Evolutionary conservation across 2,113 vertebrate genomes (phyloP).

Genomic region (Cygnus atratus): DNA sequence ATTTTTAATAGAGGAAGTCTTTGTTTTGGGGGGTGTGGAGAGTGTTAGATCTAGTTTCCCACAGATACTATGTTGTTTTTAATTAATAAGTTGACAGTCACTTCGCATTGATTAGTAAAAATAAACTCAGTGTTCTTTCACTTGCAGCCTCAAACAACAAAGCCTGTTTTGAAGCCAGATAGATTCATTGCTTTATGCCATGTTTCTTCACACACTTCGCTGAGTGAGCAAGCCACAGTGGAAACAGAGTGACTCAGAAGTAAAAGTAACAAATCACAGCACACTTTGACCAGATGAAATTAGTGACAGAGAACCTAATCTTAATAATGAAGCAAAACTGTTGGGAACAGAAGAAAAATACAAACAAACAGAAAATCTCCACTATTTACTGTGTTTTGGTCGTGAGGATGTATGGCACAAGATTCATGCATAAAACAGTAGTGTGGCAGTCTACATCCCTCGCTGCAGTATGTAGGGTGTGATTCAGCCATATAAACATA

Average conservation of each 20-base stretch:
- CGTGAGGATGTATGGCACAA: background rate
- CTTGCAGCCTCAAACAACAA: background rate
- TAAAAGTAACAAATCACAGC: background rate
- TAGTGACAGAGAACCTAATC: background rate
- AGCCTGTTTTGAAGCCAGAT: background rate
- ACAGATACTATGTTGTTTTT: background rate
- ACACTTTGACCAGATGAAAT: background rate
- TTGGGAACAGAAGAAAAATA: background rate
- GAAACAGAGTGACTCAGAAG: background rate
- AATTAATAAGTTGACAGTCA: background rate
- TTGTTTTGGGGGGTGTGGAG: background rate
- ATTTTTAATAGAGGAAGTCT: rapidly evolving
- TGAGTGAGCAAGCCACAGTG: background rate
- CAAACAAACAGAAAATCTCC: background rate
- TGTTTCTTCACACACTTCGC: background rate
- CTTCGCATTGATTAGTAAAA: background rate
- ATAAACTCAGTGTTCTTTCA: background rate
- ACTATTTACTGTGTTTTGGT: background rate
- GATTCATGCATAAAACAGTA: background rate
- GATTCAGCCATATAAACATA: background rate
- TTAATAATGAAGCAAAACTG: background rate
- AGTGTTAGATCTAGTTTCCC: background rate
- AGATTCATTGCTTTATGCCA: background rate
- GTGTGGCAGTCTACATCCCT: background rate
- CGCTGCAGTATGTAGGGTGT: background rate